Conservation (phyloP, 2,797 vertebrate genomes). For the Cossypha heuglini region DNA sequence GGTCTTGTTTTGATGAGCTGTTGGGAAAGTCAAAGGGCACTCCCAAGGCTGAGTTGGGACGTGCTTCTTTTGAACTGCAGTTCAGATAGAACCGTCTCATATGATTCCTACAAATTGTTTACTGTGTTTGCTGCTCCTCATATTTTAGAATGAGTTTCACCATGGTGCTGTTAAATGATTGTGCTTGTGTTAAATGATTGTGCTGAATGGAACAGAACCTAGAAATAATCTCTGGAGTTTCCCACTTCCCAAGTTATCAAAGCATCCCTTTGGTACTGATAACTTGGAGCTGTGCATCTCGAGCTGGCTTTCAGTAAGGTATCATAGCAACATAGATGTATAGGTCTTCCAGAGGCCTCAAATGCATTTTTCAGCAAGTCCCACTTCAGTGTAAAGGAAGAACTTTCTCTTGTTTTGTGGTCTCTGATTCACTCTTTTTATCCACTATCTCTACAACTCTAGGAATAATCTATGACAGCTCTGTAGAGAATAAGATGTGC, state of each 20-base stretch:
- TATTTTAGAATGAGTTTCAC: background rate
- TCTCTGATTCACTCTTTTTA: background rate
- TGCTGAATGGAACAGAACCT: background rate
- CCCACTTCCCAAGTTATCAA: background rate
- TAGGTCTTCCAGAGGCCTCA: background rate
- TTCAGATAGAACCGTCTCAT: background rate
- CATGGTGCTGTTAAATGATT: background rate
- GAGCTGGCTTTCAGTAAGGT: background rate
- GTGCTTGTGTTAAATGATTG: background rate
- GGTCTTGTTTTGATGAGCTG: background rate
- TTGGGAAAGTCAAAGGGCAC: slow-evolving; percentile 22
- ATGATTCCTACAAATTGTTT: background rate
- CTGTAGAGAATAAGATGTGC: accelerated
- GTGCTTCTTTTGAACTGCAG: slow-evolving; percentile 39
- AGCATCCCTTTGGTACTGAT: background rate
- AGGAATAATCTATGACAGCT: background rate
- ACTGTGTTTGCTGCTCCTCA: background rate
- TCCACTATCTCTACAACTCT: background rate
- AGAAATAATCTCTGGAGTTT: background rate
- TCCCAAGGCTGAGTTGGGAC: background rate
- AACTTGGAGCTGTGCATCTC: background rate
- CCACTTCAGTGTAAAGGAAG: background rate
- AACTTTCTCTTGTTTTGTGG: background rate
- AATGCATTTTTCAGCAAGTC: background rate
- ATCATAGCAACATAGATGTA: background rate